Percentiles rank a stretch among this genome's conserved stretches.
Evolutionary conservation across 2,113 vertebrate genomes (phyloP).

Genomic region (Alces alces): DNA sequence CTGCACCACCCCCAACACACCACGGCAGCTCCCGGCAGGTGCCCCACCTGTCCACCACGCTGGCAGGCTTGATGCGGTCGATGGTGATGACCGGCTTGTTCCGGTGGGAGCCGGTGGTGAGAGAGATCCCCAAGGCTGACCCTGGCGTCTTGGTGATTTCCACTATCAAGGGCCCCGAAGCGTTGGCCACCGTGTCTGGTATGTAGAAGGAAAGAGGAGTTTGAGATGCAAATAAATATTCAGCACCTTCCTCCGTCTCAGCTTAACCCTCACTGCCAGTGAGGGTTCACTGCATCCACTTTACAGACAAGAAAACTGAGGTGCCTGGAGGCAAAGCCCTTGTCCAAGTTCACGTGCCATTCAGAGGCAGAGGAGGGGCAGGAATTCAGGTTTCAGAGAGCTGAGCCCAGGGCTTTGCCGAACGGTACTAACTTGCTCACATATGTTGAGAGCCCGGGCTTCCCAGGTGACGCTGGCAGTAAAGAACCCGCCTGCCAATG

Average conservation of each 20-base stretch:
- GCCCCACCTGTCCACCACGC: constrained; percentile 93
- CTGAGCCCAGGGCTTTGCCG: neutral
- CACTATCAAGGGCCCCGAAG: constrained; percentile 92
- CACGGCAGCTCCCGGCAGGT: rapidly evolving
- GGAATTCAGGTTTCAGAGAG: neutral
- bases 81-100: constrained; percentile 94
- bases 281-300: neutral
- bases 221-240: neutral
- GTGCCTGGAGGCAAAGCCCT: neutral
- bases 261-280: neutral
- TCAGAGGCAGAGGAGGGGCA: neutral
- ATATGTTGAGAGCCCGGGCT: neutral
- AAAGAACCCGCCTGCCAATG: neutral
- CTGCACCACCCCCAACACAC: rapidly evolving
- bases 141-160: constrained; percentile 91
- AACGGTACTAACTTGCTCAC: neutral
- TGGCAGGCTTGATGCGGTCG: constrained; percentile 95
- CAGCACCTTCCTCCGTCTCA: rapidly evolving
- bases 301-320: neutral
- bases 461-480: neutral
- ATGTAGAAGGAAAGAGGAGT: neutral
- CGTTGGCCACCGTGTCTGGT: constrained; percentile 90
- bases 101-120: constrained; percentile 85
- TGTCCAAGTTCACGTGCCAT: neutral
- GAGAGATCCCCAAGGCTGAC: constrained; percentile 89